Conservation (phyloP, 2,888 invertebrate species). For the Eupithecia inturbata region DNA sequence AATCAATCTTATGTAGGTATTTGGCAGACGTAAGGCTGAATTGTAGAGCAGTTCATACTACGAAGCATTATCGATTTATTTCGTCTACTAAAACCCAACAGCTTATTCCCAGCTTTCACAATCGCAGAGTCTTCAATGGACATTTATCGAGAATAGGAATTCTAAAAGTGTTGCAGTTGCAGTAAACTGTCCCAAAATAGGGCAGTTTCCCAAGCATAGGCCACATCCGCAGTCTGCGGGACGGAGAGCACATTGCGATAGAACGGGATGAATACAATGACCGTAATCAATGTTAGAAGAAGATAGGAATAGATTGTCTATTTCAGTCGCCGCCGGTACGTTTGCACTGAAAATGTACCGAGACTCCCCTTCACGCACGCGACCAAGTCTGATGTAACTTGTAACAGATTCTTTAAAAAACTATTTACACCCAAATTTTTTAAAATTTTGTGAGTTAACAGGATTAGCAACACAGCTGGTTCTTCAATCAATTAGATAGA, state of each 20-base stretch:
- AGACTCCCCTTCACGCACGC: conserved; percentile 49
- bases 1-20: too few relatives aligned
- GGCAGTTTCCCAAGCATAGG: conserved; percentile 56
- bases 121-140: conserved; percentile 26
- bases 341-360: conserved; percentile 71
- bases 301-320: conserved; percentile 39
- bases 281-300: conserved; percentile 76
- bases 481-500: not conserved
- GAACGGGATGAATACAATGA: conserved; percentile 62
- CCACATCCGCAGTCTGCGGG: conserved; percentile 71
- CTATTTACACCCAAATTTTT: conserved; percentile 6
- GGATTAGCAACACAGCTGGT: not conserved
- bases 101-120: conserved; percentile 24
- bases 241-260: conserved; percentile 61
- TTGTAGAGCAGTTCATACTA: conserved; percentile 10
- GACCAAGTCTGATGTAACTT: conserved; percentile 57
- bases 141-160: conserved; percentile 37
- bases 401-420: conserved; percentile 38
- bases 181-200: conserved; percentile 63
- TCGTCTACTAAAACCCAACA: conserved; percentile 11
- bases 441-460: not conserved
- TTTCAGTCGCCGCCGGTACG: conserved; percentile 67
- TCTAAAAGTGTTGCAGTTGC: conserved; percentile 48
- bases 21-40: conserved; percentile 7
- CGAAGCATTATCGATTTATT: conserved; percentile 34